Base-by-base conservation (phyloP, 2,113 vertebrate species). In the Chlorodrepanis virens region DNA sequence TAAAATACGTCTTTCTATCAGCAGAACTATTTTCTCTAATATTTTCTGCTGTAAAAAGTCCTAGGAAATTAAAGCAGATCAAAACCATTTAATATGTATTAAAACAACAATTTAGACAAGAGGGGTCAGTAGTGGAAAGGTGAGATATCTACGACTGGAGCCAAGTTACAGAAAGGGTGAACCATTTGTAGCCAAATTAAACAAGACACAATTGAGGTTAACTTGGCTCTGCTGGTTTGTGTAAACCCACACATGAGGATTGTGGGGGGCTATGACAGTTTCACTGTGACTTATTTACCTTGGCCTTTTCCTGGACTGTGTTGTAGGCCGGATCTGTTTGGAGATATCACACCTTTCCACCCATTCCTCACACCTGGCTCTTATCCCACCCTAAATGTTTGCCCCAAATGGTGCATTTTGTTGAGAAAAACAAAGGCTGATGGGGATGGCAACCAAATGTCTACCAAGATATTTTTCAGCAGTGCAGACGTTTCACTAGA, bases 291-390 rank as follows among this genome's bases (percentile, higher is more conserved):
- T 70, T 95, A 75, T 96, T 98, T 97, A 94, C 81, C 94, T 96
- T 97, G 96, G 97, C 90, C 50, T 40, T 71, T 8, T 84, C 57
- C 67, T 23, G 19, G 72, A 47, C 63, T 87, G 3, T 45, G 76
- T 72, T 74, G 39, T 59, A 81, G 92, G 89, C 94, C 72, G 39
- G 93, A 75, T 95, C 40, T 76, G 59, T 70, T 88, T 80, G 61
- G 83, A 97, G 92, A 94, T 83, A 97, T 97, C 91, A 95, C 96
- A 97, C 95, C 96, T 97, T 96, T 94, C 79, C 91, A 95, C 56
- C 57, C 49, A 40, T 76, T 94, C 84, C 94, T 92, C 88, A 94
- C 80, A 81, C 69, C 77, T 93, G 87, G 86, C 77, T 90, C 88
- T 90, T 83, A 96, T 68, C 85, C 44, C 33, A 60, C 77, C 52